Conservation (phyloP, 92 coral and sea anemone genomes). For the Phymanthus crucifer region DNA sequence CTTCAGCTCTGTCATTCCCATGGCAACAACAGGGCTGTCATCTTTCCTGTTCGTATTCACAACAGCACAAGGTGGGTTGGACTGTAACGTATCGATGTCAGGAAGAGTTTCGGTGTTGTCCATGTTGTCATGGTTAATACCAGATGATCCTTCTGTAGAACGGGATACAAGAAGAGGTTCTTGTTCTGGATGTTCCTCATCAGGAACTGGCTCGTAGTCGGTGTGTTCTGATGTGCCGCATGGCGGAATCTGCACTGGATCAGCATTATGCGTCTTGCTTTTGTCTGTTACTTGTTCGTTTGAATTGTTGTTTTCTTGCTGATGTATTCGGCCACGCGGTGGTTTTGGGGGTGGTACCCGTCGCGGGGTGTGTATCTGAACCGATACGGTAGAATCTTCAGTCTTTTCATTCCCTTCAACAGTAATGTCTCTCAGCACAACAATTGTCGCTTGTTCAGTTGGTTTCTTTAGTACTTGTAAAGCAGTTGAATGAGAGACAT, state of each 20-base stretch:
- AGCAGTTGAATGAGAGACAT: conserved; percentile 81
- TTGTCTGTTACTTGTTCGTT: not conserved
- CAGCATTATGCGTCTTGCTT: not conserved
- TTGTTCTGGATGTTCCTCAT: not conserved
- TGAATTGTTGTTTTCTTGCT: not conserved
- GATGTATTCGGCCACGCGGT: not conserved
- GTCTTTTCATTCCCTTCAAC: not conserved
- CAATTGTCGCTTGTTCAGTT: conserved; percentile 59
- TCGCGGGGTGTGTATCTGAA: conserved; percentile 15
- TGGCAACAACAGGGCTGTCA: conserved; percentile 6
- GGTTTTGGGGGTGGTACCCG: not conserved
- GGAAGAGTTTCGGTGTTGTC: not conserved
- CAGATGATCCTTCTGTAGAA: not conserved
- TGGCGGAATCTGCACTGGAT: not conserved
- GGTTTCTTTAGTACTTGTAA: conserved; percentile 94
- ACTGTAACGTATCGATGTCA: not conserved
- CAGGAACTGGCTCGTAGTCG: not conserved
- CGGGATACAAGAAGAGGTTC: not conserved
- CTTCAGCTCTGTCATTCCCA: conserved; percentile 33
- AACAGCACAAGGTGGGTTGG: conserved; percentile 15
- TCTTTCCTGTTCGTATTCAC: not conserved
- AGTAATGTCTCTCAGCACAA: conserved; percentile 56
- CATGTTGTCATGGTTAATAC: not conserved
- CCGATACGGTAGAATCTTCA: conserved; percentile 22
- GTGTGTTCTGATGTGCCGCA: not conserved